Conservation (phyloP, 2,888 invertebrate species). For the Oligia latruncula region DNA sequence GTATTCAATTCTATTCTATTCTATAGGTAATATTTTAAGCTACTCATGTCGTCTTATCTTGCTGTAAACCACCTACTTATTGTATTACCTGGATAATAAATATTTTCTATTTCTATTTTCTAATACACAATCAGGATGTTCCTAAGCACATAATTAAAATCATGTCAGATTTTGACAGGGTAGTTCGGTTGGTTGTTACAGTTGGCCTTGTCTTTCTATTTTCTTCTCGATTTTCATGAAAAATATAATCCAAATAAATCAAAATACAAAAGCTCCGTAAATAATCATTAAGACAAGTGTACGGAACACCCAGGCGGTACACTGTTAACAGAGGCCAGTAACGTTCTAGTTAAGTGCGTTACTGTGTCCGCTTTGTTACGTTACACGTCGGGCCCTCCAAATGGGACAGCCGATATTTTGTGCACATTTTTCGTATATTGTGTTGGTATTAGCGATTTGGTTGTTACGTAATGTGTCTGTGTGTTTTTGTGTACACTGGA, state of each 20-base stretch:
- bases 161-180: background rate
- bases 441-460: constrained; percentile 14
- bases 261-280: constrained; percentile 38
- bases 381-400: constrained; percentile 44
- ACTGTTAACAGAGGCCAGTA: constrained; percentile 56
- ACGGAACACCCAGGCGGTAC: constrained; percentile 38
- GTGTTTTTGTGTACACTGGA: constrained; percentile 20
- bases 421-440: constrained; percentile 45
- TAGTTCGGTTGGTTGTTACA: background rate
- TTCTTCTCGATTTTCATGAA: background rate
- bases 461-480: constrained; percentile 15
- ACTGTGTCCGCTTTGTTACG: constrained; percentile 55
- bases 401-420: constrained; percentile 47
- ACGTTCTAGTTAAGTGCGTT: constrained; percentile 64
- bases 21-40: too few relatives aligned
- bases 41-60: too few relatives aligned
- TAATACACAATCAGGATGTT: too few relatives aligned
- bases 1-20: too few relatives aligned
- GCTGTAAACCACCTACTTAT: too few relatives aligned
- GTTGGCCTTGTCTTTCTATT: background rate
- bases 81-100: too few relatives aligned
- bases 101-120: too few relatives aligned
- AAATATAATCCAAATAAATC: constrained; percentile 31
- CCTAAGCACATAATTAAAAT: too few relatives aligned
- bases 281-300: constrained; percentile 59